phyloP scores from a whole-genome alignment of 2,888 invertebrate species.

The Standfussiana lucernea region DNA sequence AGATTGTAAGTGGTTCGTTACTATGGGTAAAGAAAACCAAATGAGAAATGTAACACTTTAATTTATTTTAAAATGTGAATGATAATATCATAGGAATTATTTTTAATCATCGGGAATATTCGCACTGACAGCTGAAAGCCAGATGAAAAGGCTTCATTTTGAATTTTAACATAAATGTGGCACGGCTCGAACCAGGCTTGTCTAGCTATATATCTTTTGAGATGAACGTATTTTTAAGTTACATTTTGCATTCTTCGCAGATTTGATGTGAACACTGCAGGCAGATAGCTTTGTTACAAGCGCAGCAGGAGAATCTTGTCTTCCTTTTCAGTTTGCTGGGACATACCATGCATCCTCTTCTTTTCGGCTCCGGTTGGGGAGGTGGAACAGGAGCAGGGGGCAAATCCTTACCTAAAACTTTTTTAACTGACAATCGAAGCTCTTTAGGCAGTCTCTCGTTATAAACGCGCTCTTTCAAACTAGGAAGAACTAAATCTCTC shows the following conservation, averaged over 20 bases:
- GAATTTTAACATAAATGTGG: not conserved
- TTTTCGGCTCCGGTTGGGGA: not conserved
- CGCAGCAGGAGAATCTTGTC: conserved; percentile 17
- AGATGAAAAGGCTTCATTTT: not conserved
- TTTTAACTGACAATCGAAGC: conserved; percentile 14
- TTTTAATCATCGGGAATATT: not conserved
- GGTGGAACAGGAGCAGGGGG: not conserved
- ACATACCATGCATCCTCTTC: conserved; percentile 6
- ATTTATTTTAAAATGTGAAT: not conserved
- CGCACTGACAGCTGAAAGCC: not conserved
- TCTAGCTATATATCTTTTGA: not conserved
- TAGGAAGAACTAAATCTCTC: conserved; percentile 24
- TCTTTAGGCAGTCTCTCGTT: conserved; percentile 13
- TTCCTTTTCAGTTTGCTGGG: conserved; percentile 3
- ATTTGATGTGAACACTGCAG: conserved; percentile 25
- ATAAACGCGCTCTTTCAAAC: conserved; percentile 15
- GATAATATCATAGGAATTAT: not conserved
- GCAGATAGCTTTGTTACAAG: conserved; percentile 17
- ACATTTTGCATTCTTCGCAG: conserved; percentile 13
- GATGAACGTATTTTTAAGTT: not conserved
- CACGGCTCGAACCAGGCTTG: not conserved
- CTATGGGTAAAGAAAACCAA: conserved; percentile 4
- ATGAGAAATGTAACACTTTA: not conserved
- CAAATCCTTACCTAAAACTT: conserved; percentile 23
- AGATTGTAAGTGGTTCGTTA: not conserved